Evolutionary conservation across 2,888 invertebrate species (phyloP).

Genomic region (Dolomedes plantarius): DNA sequence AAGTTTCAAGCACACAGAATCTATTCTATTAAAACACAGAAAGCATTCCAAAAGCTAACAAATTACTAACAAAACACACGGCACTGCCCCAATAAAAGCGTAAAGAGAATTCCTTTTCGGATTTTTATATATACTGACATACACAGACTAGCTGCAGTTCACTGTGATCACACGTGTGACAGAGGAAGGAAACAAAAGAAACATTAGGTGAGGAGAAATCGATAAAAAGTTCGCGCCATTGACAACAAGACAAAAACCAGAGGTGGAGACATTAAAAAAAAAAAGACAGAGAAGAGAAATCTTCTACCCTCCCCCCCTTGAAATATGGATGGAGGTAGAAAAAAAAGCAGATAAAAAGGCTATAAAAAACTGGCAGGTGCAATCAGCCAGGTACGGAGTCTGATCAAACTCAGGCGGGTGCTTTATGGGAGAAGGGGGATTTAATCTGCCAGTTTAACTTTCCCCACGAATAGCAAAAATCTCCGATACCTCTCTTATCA

Average conservation of each 20-base stretch:
- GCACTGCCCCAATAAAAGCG: too few relatives aligned
- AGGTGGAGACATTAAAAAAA: not conserved
- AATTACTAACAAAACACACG: too few relatives aligned
- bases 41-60: too few relatives aligned
- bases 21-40: too few relatives aligned
- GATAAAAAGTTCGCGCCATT: not conserved
- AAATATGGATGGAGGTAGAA: conserved; percentile 1
- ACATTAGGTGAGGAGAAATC: too few relatives aligned
- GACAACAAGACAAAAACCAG: conserved; percentile 11
- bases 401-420: conserved; percentile 26
- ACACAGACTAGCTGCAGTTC: too few relatives aligned
- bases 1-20: too few relatives aligned
- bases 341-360: conserved; percentile 1
- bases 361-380: conserved; percentile 52
- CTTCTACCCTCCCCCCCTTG: not conserved
- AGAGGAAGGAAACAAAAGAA: too few relatives aligned
- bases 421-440: conserved; percentile 36
- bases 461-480: not conserved
- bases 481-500: conserved; percentile 14
- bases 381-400: conserved; percentile 57
- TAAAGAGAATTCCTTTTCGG: too few relatives aligned
- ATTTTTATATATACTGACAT: too few relatives aligned
- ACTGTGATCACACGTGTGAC: too few relatives aligned
- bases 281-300: too few relatives aligned
- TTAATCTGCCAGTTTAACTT: conserved; percentile 10